Evolutionary conservation across 2,797 vertebrate genomes (phyloP).

Genomic region (Vireo griseus): DNA sequence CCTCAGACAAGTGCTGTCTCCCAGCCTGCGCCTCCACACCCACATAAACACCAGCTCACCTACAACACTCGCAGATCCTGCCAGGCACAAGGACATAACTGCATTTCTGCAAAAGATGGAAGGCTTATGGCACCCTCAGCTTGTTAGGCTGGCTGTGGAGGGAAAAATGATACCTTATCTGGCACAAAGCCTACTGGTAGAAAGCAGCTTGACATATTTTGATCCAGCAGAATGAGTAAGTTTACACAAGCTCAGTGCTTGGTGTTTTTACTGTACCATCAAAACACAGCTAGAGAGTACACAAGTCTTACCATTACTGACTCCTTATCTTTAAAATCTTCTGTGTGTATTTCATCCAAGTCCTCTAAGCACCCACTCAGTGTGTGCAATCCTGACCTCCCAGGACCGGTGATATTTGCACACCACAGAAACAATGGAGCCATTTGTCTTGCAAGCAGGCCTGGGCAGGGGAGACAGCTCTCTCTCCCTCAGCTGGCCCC

Average conservation of each 20-base stretch:
- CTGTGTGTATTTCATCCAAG: background rate
- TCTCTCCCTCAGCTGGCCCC: background rate
- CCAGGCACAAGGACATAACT: accelerated
- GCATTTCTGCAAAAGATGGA: accelerated
- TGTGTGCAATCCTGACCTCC: constrained; percentile 3
- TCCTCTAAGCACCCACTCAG: background rate
- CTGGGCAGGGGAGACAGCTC: background rate
- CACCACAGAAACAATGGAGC: constrained; percentile 21
- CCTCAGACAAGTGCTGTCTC: accelerated
- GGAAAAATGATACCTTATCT: background rate
- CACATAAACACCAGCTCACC: accelerated
- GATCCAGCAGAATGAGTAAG: background rate
- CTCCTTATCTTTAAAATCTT: constrained; percentile 45
- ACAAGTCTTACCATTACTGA: background rate
- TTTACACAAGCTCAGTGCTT: constrained; percentile 8
- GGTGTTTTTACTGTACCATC: background rate
- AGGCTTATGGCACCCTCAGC: background rate
- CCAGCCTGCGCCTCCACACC: background rate
- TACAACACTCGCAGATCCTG: accelerated
- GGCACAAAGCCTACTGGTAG: background rate
- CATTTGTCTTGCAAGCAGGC: constrained; percentile 2
- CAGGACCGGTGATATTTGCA: background rate
- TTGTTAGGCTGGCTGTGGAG: background rate
- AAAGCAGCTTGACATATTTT: constrained; percentile 2
- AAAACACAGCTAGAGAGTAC: background rate